Percentiles rank a stretch among this genome's conserved stretches.
phyloP scores from a whole-genome alignment of 2,113 vertebrate species.

The Gnathonemus longibarbis region DNA sequence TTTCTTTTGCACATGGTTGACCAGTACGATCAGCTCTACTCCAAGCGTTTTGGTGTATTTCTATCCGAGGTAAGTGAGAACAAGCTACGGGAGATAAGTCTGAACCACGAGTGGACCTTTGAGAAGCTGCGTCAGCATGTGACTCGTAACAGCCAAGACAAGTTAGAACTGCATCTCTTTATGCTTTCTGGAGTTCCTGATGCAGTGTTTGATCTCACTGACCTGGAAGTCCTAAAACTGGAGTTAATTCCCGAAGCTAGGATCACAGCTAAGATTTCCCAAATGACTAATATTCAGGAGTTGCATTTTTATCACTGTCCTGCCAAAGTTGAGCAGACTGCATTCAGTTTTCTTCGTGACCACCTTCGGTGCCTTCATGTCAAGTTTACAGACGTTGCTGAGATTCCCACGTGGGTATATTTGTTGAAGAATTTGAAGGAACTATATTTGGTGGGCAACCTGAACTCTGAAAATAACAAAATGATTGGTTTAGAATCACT shows the following conservation, averaged over 20 bases:
- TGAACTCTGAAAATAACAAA: conserved; percentile 97
- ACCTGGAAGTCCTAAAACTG: conserved; percentile 85
- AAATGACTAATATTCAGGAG: conserved; percentile 90
- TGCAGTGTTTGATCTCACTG: conserved; percentile 87
- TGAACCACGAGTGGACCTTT: conserved; percentile 95
- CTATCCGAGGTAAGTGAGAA: conserved; percentile 95
- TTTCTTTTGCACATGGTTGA: conserved; percentile 98
- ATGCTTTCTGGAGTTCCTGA: conserved; percentile 90
- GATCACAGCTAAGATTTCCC: conserved; percentile 88
- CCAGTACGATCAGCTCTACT: conserved; percentile 92
- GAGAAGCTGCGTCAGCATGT: conserved; percentile 87
- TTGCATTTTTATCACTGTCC: conserved; percentile 91
- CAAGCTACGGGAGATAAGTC: conserved; percentile 90
- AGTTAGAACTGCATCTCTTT: conserved; percentile 85
- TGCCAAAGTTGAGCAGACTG: conserved; percentile 90
- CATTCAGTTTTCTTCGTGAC: conserved; percentile 89
- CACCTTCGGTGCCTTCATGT: conserved; percentile 90
- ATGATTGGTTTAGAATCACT: conserved; percentile 94
- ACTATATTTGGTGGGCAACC: conserved; percentile 80
- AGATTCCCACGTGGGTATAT: conserved; percentile 94
- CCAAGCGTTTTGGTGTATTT: conserved; percentile 91
- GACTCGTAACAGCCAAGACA: conserved; percentile 80
- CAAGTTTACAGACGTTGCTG: conserved; percentile 91
- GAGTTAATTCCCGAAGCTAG: conserved; percentile 93
- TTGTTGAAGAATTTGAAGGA: conserved; percentile 85